Evolutionary conservation across 1,140 invertebrate species (phyloP).

Genomic region (Kradibia gibbosae): DNA sequence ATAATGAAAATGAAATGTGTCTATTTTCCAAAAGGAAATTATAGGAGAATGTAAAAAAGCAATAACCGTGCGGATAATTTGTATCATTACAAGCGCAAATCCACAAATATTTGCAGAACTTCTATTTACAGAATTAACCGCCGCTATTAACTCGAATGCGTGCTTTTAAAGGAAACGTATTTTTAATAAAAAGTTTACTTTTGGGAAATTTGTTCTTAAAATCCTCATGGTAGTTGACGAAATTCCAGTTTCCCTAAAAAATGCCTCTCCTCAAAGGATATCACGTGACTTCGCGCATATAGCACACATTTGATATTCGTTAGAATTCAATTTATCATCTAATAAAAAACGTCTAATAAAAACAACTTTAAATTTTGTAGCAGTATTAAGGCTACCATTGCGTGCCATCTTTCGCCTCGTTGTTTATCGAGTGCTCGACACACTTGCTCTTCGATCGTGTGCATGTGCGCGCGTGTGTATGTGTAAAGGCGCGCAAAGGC

Average conservation of each 20-base stretch:
- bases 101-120: neutral
- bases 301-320: too few species aligned
- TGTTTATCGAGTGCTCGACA: constrained; percentile 14
- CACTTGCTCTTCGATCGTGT: too few species aligned
- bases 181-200: too few species aligned
- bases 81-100: neutral
- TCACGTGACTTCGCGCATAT: too few species aligned
- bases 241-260: too few species aligned
- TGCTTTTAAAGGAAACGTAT: too few species aligned
- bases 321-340: neutral
- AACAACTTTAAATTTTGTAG: constrained; percentile 28
- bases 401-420: constrained; percentile 13
- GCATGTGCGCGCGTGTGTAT: neutral
- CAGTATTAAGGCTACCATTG: constrained; percentile 24
- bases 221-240: too few species aligned
- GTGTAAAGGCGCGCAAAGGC: neutral
- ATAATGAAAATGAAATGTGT: neutral
- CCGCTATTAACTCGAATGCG: neutral
- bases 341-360: neutral
- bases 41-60: neutral
- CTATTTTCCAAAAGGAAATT: neutral
- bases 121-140: neutral
- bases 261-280: too few species aligned
- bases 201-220: too few species aligned
- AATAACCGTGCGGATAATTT: neutral